Conservation (phyloP, 2,888 invertebrate species). For the Agonum fuliginosum region DNA sequence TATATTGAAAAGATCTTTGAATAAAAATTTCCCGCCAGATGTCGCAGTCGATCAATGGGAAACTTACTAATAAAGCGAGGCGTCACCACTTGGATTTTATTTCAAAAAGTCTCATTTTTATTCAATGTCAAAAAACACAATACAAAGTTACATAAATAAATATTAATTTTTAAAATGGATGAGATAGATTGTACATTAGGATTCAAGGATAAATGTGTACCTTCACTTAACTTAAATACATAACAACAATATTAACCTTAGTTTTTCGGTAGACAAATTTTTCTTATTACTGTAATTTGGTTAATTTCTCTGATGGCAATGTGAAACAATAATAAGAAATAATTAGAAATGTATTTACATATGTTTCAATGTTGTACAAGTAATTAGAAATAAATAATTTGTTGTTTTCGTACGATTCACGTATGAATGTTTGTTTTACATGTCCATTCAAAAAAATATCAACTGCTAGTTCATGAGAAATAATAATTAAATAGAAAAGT, state of each 20-base stretch:
- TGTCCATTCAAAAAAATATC: neutral
- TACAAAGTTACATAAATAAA: constrained; percentile 12
- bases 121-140: constrained; percentile 7
- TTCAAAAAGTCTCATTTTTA: constrained; percentile 15
- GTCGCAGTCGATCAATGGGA: neutral
- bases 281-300: neutral
- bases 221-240: neutral
- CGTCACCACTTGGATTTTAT: constrained; percentile 4
- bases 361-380: no score
- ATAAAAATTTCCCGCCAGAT: neutral
- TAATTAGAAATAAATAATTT: no score
- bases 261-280: neutral
- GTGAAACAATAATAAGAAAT: no score
- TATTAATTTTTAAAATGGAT: constrained; percentile 31
- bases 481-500: neutral
- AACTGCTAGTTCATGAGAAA: neutral
- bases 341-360: no score
- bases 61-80: neutral
- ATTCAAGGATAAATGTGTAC: neutral
- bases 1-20: constrained; percentile 20
- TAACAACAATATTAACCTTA: neutral
- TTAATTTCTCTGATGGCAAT: no score
- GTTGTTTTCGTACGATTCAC: neutral
- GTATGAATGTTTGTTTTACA: neutral
- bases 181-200: neutral